phyloP scores from a whole-genome alignment of 2,888 invertebrate species.

The Tortrix viridana region DNA sequence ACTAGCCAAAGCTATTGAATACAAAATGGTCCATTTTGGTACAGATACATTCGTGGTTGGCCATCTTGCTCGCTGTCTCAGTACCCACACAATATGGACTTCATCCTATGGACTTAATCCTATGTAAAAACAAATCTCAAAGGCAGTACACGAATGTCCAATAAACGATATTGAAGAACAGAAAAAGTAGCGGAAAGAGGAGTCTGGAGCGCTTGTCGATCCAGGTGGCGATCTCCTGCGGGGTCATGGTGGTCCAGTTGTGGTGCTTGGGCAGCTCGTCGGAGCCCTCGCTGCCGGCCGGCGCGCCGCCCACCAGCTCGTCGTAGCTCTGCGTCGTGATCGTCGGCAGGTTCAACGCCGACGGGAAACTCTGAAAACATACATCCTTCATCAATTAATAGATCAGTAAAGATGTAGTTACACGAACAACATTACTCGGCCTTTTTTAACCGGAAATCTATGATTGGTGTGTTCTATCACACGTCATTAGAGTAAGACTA shows the following conservation, averaged over 20 bases:
- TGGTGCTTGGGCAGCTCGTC: constrained; percentile 72
- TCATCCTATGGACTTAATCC: neutral
- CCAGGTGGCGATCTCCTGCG: constrained; percentile 94
- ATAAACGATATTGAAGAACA: constrained; percentile 91
- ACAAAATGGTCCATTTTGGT: no score
- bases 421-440: no score
- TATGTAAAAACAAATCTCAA: constrained; percentile 38
- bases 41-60: no score
- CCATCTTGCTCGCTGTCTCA: no score
- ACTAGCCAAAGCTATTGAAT: no score
- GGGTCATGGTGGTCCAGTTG: constrained; percentile 92
- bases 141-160: constrained; percentile 90
- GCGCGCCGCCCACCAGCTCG: constrained; percentile 72
- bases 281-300: constrained; percentile 64
- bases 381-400: neutral
- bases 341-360: constrained; percentile 86
- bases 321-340: constrained; percentile 88
- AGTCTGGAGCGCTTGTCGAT: constrained; percentile 92
- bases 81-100: no score
- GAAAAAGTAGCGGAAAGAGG: constrained; percentile 90
- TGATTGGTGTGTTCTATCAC: no score
- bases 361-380: constrained; percentile 85
- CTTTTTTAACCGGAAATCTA: no score
- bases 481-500: no score
- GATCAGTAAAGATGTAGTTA: no score